Percentiles rank a stretch among this genome's conserved stretches.
Conservation (phyloP, 1,140 invertebrate species). For the Proales similis region DNA sequence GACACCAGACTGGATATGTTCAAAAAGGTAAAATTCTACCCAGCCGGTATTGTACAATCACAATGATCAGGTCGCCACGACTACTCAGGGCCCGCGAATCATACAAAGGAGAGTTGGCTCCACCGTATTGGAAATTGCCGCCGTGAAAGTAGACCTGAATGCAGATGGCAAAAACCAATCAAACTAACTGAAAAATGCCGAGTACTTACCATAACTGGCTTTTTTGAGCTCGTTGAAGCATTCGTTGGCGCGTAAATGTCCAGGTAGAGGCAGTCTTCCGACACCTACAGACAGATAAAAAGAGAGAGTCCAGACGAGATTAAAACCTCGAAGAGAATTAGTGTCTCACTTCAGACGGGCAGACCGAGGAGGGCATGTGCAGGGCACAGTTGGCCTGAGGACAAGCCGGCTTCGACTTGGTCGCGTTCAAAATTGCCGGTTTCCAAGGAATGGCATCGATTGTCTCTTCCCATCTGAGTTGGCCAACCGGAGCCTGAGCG, state of each 20-base stretch:
- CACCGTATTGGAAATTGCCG: slow-evolving; percentile 75
- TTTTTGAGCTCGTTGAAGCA: slow-evolving; percentile 54
- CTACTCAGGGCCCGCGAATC: slow-evolving; percentile 71
- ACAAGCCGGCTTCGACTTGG: slow-evolving; percentile 74
- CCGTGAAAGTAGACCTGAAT: slow-evolving; percentile 65
- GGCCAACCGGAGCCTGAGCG: slow-evolving; percentile 40
- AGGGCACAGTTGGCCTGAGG: slow-evolving; percentile 32
- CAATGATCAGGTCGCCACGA: slow-evolving; percentile 69
- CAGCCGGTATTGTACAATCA: slow-evolving; percentile 87
- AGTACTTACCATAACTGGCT: slow-evolving; percentile 91
- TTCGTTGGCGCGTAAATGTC: slow-evolving; percentile 69
- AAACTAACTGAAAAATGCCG: too few relatives aligned
- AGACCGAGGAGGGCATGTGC: slow-evolving; percentile 4
- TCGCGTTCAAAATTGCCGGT: slow-evolving; percentile 63
- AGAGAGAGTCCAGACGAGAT: slow-evolving; percentile 92
- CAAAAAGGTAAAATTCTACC: slow-evolving; percentile 43
- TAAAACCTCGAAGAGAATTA: slow-evolving; percentile 82
- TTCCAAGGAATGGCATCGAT: slow-evolving; percentile 65
- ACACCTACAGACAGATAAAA: slow-evolving; percentile 60
- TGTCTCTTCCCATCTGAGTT: slow-evolving; percentile 40
- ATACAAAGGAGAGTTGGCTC: slow-evolving; percentile 89
- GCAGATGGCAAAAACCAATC: too few relatives aligned
- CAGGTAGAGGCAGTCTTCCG: slow-evolving; percentile 90
- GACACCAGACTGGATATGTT: neutral
- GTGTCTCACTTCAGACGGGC: slow-evolving; percentile 75